Evolutionary conservation across 2,113 vertebrate species (phyloP), one percentile per base, ranked within the genome.

Genomic region (Paralichthys olivaceus): DNA sequence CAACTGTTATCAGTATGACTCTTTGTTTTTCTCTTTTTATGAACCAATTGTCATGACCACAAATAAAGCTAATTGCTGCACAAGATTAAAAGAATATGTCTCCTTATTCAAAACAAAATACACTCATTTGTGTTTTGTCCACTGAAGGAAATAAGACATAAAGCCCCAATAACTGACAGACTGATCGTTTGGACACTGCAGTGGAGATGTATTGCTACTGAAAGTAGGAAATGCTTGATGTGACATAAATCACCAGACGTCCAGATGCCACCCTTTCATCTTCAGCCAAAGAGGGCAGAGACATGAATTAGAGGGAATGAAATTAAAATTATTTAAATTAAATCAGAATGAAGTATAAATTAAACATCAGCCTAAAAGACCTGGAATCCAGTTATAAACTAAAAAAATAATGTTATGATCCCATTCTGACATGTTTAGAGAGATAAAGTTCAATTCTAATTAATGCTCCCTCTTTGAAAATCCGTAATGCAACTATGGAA

Each of bases 241-340:
- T 67, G 55, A 74, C 20, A 3, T 12, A 70, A 47, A 22, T 65
- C 28, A 12, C 57, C 54, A 40, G 58, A 23, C 56, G 53, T 76
- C 3, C 70, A 64, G 34, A 60, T 20, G 68, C 68, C 37, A 49
- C 59, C 63, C 37, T 77, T 85, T 83, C 49, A 84, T 85, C 69
- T 72, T n/a, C 37, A 45, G 72, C 71, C 78, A 37, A 80, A 73
- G 43, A 72, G n/a, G 51, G 40, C 32, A 54, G 51, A 78, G 25
- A 71, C 57, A 22, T 34, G 55, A 56, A 77, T 54, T 68, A 20
- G 3, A 72, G 72, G 40, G 26, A 59, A 64, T 26, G 34, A 37
- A 20, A 14, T 51, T 17, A 19, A 49, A 49, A 49, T 49, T 2
- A 20, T 51, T 61, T 71, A 20, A 64, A 84, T 71, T 43, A 57